Evolutionary conservation across 2,888 invertebrate species (phyloP).

Genomic region (Chrysomela aeneicollis): DNA sequence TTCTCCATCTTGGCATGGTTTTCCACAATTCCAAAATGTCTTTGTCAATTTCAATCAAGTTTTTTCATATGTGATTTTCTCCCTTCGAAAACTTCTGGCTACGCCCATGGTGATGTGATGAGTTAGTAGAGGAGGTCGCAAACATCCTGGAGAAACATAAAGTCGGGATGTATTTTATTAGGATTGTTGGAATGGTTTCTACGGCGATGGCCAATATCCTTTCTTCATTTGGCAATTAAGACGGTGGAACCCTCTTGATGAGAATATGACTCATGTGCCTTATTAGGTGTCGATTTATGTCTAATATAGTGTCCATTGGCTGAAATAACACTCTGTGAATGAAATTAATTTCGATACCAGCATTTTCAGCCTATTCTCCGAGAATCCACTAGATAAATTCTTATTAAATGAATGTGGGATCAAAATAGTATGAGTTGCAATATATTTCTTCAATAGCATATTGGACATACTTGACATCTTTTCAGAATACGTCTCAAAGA

Average conservation of each 20-base stretch:
- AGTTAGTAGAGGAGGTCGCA: neutral
- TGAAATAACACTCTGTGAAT: no score
- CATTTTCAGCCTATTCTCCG: no score
- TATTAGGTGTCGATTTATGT: neutral
- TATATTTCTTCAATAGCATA: neutral
- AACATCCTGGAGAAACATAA: constrained; percentile 1
- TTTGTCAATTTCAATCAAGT: no score
- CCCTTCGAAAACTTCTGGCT: neutral
- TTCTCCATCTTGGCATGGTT: no score
- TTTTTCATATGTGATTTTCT: no score
- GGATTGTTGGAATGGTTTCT: neutral
- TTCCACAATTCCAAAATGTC: no score
- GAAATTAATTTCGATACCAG: no score
- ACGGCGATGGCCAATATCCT: neutral
- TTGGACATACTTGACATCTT: neutral
- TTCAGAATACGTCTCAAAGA: no score
- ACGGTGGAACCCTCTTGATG: neutral
- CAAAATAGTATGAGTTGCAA: no score
- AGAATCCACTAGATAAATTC: no score
- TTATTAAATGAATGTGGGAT: no score
- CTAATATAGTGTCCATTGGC: no score
- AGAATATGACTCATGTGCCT: neutral
- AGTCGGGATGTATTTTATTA: constrained; percentile 5
- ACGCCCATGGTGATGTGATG: neutral
- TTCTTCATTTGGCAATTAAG: constrained; percentile 1